Evolutionary conservation across 2,113 vertebrate species (phyloP).

Genomic region (Strix aluco): DNA sequence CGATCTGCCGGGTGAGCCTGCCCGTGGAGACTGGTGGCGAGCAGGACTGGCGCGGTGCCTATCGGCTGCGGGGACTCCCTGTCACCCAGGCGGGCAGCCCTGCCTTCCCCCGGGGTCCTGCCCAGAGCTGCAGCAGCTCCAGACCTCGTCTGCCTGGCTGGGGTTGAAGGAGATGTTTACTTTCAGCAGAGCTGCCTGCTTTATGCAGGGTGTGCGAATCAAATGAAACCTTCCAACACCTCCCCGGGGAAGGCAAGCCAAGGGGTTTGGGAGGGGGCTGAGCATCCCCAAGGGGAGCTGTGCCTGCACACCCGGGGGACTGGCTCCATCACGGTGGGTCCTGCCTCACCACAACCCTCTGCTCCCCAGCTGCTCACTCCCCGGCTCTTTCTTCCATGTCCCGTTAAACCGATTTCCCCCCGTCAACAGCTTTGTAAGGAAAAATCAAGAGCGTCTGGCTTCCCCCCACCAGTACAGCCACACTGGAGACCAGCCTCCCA

Average conservation of each 20-base stretch:
- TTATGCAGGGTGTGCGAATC: not conserved
- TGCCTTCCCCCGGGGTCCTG: not conserved
- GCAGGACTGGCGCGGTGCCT: not conserved
- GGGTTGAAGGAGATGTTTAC: not conserved
- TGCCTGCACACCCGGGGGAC: not conserved
- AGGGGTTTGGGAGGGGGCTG: not conserved
- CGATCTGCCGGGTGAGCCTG: not conserved
- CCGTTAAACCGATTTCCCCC: rapidly evolving
- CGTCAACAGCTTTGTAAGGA: not conserved
- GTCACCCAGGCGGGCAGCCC: not conserved
- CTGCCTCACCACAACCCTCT: not conserved
- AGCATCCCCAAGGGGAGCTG: not conserved
- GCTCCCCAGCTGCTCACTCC: not conserved
- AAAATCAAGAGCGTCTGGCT: not conserved
- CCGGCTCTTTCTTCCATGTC: not conserved
- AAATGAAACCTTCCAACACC: not conserved
- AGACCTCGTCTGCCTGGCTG: not conserved
- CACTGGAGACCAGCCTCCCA: rapidly evolving
- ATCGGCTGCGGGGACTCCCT: not conserved
- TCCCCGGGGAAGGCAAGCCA: not conserved
- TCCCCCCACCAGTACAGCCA: no score
- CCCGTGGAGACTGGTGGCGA: not conserved
- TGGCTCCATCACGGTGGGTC: not conserved
- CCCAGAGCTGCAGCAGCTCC: not conserved
- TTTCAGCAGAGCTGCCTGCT: not conserved